Evolutionary conservation across 2,888 invertebrate species (phyloP).

Genomic region (Melipona bicolor): DNA sequence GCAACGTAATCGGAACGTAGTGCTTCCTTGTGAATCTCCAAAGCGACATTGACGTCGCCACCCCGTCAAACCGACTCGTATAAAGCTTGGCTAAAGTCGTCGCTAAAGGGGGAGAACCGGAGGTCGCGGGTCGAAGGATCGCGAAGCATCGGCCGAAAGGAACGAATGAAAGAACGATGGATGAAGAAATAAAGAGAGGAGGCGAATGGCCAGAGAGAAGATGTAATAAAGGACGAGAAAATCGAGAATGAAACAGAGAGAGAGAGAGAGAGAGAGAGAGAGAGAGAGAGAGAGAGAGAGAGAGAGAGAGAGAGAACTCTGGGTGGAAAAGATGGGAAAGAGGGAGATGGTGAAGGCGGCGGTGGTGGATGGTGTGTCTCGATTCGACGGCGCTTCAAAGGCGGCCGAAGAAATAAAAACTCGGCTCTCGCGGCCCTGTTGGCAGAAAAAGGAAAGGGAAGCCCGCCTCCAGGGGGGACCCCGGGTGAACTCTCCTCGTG

Average conservation of each 20-base stretch:
- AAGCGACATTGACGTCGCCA: slow-evolving; percentile 42
- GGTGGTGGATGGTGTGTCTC: slow-evolving; percentile 64
- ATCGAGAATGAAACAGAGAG: neutral
- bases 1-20: slow-evolving; percentile 15
- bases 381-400: slow-evolving; percentile 74
- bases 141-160: slow-evolving; percentile 33
- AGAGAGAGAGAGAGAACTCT: neutral
- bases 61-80: slow-evolving; percentile 46
- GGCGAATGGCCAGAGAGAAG: neutral
- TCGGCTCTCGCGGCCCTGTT: slow-evolving; percentile 59
- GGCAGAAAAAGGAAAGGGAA: slow-evolving; percentile 70
- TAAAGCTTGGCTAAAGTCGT: slow-evolving; percentile 28
- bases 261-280: neutral
- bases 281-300: neutral
- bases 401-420: slow-evolving; percentile 69
- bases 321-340: neutral
- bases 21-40: slow-evolving; percentile 20
- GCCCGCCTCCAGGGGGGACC: slow-evolving; percentile 64
- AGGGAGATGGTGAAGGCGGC: slow-evolving; percentile 26
- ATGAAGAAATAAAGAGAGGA: slow-evolving; percentile 46
- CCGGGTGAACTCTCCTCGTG: slow-evolving; percentile 63
- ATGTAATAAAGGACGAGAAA: neutral
- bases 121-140: slow-evolving; percentile 16
- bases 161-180: slow-evolving; percentile 50
- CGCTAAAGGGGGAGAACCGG: neutral